phyloP scores from a whole-genome alignment of 2,888 invertebrate species.

The Pseudococcus longispinus region DNA sequence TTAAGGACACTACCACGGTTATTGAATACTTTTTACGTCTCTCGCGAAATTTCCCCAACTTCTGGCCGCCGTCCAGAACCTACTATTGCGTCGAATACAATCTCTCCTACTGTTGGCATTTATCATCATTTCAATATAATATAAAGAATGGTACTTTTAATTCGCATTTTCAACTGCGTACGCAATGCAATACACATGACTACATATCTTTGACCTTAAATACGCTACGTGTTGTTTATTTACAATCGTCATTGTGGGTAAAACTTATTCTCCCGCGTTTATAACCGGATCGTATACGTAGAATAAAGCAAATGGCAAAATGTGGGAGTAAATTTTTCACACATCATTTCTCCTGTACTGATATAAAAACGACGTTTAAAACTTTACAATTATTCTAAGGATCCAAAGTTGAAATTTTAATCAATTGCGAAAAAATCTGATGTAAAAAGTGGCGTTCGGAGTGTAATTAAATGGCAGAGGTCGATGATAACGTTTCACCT shows the following conservation, averaged over 20 bases:
- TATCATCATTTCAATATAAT: background rate
- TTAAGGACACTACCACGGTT: background rate
- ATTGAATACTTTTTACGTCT: slow-evolving; percentile 11
- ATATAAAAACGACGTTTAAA: background rate
- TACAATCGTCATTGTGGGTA: background rate
- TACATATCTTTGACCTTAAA: slow-evolving; percentile 16
- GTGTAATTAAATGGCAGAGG: background rate
- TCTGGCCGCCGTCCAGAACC: background rate
- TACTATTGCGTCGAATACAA: background rate
- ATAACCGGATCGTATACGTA: background rate
- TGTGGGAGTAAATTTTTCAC: background rate
- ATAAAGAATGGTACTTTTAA: background rate
- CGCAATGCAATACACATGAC: background rate
- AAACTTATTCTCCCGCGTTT: background rate
- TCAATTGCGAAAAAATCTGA: background rate
- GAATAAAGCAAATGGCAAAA: background rate
- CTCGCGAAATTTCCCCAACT: background rate
- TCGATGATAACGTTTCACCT: background rate
- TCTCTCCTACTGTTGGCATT: background rate
- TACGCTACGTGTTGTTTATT: background rate
- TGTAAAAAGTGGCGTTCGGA: background rate
- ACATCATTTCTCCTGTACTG: background rate
- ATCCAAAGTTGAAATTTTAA: background rate
- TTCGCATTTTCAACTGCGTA: background rate
- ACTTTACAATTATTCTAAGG: background rate